Evolutionary conservation across 2,113 vertebrate genomes (phyloP), one percentile per base, ranked within the genome.

Genomic region (Verasper variegatus): DNA sequence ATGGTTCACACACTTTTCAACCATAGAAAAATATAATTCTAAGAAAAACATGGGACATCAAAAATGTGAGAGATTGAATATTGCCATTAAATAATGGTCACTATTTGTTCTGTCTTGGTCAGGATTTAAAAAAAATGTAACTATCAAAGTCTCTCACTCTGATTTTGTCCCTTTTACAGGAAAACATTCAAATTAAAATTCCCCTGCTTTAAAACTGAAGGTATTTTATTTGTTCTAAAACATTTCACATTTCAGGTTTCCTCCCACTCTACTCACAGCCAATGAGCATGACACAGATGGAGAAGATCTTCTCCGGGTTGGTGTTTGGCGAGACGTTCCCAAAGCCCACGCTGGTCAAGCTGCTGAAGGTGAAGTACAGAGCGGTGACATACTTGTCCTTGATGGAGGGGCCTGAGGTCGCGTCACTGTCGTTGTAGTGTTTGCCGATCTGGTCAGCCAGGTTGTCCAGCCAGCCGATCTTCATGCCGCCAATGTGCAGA

Each of bases 341-440:
- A 0, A 99, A 99, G 23, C 98, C 98, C 59, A 99, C 98, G 0
- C 98, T 99, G 93, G 98, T 99, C 89, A 99, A 95, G 84, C 97
- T 99, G 95, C 98, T 99, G 96, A 99, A 99, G 95, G 98, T 99
- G 95, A 99, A 99, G 94, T 99, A 99, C 45, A 99, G 95, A 0
- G 98, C 98, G 0, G 98, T 99, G 74, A 99, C 98, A 0, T 99
- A 99, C 89, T 98, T 99, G 91, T 99, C 98, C 88, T 98, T 96
- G 92, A 96, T 96, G 66, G 97, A 97, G 0, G 98, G 98, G 1
- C 98, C 98, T 0, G 97, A 98, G 42, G 85, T 80, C 0, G 85
- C 61, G 74, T 99, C 95, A 0, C 95, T 98, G 92, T 96, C 95
- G 0, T 99, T 99, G 89, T 97, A 98, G 45, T 91, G 94, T 87